Conservation (phyloP, 2,888 invertebrate species). For the Diabrotica balteata region DNA sequence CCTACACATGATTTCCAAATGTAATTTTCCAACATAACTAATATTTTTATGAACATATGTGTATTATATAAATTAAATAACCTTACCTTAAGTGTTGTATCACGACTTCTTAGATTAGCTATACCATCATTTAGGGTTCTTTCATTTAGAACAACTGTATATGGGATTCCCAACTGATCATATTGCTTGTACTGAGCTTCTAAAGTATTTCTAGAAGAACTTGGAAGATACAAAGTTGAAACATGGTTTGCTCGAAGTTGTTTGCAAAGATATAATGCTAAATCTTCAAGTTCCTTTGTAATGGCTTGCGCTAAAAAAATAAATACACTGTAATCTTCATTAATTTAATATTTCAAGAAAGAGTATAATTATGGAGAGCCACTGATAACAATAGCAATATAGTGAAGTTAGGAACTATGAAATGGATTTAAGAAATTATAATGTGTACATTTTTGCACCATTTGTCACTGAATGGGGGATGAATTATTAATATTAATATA, state of each 20-base stretch:
- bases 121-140: constrained; percentile 75
- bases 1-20: too few relatives aligned
- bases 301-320: constrained; percentile 40
- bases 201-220: constrained; percentile 53
- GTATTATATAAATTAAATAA: background rate
- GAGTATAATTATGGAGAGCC: too few relatives aligned
- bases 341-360: too few relatives aligned
- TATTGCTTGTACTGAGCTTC: constrained; percentile 61
- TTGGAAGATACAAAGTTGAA: constrained; percentile 56
- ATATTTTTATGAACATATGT: background rate
- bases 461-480: too few relatives aligned
- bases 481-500: too few relatives aligned
- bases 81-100: constrained; percentile 71
- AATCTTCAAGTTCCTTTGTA: constrained; percentile 61
- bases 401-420: too few relatives aligned
- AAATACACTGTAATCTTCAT: background rate
- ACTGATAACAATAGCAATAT: too few relatives aligned
- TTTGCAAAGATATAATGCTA: constrained; percentile 66
- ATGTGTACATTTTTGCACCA: too few relatives aligned
- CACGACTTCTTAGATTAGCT: constrained; percentile 69
- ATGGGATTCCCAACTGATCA: constrained; percentile 74
- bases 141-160: constrained; percentile 73
- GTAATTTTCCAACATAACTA: background rate
- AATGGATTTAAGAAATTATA: too few relatives aligned
- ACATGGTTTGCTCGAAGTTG: constrained; percentile 61